These are phyloP conservation scores for Microcebus ravelobensis DNA, from an alignment of 2,113 vertebrate species.

Conservation along the genomic window DNA sequence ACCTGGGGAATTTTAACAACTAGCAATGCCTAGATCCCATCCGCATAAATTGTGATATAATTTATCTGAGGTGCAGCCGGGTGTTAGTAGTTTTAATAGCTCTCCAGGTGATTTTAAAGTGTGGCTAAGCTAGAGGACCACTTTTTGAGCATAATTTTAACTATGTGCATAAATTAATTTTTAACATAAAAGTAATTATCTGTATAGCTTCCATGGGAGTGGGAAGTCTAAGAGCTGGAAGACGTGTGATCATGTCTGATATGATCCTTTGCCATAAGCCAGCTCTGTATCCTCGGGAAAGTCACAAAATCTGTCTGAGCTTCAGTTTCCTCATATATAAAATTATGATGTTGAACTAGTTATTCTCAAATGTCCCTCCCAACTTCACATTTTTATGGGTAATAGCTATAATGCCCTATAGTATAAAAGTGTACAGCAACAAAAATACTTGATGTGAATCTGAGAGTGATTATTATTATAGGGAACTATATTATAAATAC, in stretches of 20 bases:
- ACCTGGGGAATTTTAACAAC: not conserved
- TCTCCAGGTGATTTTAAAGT: not conserved
- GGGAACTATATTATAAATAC: not conserved
- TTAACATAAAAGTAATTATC: conserved; percentile 6
- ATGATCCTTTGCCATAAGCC: not conserved
- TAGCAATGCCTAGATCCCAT: not conserved
- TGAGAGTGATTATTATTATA: conserved; percentile 34
- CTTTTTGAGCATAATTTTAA: not conserved
- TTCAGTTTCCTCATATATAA: conserved; percentile 10
- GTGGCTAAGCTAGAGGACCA: not conserved
- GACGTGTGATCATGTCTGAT: not conserved
- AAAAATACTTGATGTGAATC: not conserved
- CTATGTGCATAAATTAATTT: conserved; percentile 26
- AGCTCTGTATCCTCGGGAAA: not conserved
- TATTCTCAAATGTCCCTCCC: conserved; percentile 40
- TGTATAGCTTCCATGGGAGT: not conserved
- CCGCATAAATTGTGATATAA: not conserved
- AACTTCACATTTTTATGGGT: not conserved
- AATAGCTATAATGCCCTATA: not conserved
- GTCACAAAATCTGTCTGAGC: not conserved
- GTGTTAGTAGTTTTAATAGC: not conserved
- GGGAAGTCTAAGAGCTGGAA: not conserved
- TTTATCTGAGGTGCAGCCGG: not conserved
- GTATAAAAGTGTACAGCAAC: not conserved
- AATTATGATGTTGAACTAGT: not conserved